Evolutionary conservation across 2,888 invertebrate genomes (phyloP).

Genomic region (Brassicogethes aeneus): DNA sequence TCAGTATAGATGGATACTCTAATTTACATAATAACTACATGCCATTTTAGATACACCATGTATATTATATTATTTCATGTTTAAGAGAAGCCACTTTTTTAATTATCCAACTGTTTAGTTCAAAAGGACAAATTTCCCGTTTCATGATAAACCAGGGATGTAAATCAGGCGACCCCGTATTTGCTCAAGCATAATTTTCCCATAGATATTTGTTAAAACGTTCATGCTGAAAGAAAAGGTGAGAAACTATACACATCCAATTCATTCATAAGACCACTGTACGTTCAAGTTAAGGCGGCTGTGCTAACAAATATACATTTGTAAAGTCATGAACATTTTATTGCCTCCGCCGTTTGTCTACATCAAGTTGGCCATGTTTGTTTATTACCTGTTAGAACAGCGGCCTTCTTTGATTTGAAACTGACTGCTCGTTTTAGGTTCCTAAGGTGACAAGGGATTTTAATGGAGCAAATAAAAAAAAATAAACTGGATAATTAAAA

Average conservation of each 20-base stretch:
- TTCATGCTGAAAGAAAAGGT: not conserved
- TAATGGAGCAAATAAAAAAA: too few relatives aligned
- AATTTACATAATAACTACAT: too few relatives aligned
- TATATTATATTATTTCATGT: too few relatives aligned
- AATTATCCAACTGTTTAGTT: too few relatives aligned
- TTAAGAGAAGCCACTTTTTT: not conserved
- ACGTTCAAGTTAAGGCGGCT: conserved; percentile 3
- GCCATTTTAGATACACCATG: too few relatives aligned
- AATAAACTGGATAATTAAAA: too few relatives aligned
- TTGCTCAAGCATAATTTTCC: conserved; percentile 6
- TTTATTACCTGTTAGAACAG: conserved; percentile 14
- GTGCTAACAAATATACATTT: conserved; percentile 8
- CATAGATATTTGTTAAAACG: conserved; percentile 5
- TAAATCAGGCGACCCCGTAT: too few relatives aligned
- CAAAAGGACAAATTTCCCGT: too few relatives aligned
- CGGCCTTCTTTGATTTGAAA: conserved; percentile 4
- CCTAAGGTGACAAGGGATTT: too few relatives aligned
- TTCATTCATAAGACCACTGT: conserved; percentile 8
- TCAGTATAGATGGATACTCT: too few relatives aligned
- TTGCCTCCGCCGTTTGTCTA: conserved; percentile 9
- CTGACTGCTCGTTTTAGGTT: not conserved
- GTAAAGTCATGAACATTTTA: conserved; percentile 12
- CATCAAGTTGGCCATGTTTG: conserved; percentile 12
- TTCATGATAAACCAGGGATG: too few relatives aligned
- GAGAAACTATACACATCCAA: not conserved